Percentiles rank a stretch among this genome's conserved stretches.
Conservation (phyloP, 2,113 vertebrate species). For the Megaceryle maxima region DNA sequence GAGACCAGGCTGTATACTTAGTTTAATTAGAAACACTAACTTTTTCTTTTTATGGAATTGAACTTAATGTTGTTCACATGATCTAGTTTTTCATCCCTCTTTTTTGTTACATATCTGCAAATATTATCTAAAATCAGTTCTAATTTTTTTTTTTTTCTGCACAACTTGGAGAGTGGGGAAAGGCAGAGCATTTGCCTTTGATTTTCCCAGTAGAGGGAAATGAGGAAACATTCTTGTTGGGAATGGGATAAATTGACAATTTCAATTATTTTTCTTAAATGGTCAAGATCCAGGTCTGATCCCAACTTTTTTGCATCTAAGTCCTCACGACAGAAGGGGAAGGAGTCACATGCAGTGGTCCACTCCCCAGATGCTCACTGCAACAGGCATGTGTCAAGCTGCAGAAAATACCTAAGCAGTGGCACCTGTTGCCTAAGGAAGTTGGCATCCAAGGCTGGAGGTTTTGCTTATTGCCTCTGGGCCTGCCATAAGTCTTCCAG, state of each 20-base stretch:
- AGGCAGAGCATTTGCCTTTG: not conserved
- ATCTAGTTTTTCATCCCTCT: not conserved
- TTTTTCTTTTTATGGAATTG: not conserved
- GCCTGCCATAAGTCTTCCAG: not conserved
- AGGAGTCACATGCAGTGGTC: not conserved
- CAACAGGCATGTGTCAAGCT: not conserved
- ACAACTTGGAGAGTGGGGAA: not conserved
- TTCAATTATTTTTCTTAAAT: not conserved
- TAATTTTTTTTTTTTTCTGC: not conserved
- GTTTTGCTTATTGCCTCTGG: not conserved
- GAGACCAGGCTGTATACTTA: not conserved
- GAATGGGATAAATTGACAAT: not conserved
- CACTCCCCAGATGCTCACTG: not conserved
- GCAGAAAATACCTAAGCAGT: not conserved
- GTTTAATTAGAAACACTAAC: not conserved
- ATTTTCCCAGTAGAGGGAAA: not conserved
- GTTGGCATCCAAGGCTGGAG: not conserved
- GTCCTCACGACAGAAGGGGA: not conserved
- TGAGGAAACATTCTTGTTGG: not conserved
- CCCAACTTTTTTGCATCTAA: not conserved
- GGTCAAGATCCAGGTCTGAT: not conserved
- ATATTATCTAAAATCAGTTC: not conserved
- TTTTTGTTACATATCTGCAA: not conserved
- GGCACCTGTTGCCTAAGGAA: not conserved
- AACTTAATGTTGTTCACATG: not conserved